Conservation (phyloP, 2,113 vertebrate genomes). For the Equus przewalskii region DNA sequence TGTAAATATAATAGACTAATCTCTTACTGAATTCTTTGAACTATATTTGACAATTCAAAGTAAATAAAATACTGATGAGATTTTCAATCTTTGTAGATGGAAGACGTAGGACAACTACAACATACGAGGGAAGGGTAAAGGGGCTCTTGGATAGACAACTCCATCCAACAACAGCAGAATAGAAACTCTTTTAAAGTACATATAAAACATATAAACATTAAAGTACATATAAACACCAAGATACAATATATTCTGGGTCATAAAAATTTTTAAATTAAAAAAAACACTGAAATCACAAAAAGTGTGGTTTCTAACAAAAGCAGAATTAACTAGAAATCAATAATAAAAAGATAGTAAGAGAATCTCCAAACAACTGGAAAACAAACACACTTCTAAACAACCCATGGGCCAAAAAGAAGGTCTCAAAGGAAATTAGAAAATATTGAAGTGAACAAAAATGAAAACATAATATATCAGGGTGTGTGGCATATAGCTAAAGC, state of each 20-base stretch:
- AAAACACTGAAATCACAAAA: constrained; percentile 41
- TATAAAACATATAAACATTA: not conserved
- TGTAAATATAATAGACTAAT: not conserved
- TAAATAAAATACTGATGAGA: not conserved
- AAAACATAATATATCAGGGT: constrained; percentile 21
- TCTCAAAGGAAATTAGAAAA: constrained; percentile 8
- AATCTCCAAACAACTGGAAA: not conserved
- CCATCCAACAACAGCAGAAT: not conserved
- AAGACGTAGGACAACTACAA: not conserved
- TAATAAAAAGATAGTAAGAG: not conserved
- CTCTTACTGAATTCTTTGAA: not conserved
- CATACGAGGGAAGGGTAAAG: not conserved
- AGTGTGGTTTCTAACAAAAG: not conserved
- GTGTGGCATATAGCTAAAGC: not conserved
- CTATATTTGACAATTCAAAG: not conserved
- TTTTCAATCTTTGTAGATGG: not conserved
- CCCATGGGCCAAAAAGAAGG: not conserved
- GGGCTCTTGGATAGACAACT: not conserved
- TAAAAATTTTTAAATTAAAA: constrained; percentile 17
- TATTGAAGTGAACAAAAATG: not conserved
- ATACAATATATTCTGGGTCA: not conserved
- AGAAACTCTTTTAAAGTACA: not conserved
- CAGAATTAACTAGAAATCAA: not conserved
- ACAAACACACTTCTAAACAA: not conserved
- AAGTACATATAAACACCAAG: not conserved